Evolutionary conservation across 2,113 vertebrate species (phyloP), one percentile per base, ranked within the genome.

Genomic region (Craseonycteris thonglongyai): DNA sequence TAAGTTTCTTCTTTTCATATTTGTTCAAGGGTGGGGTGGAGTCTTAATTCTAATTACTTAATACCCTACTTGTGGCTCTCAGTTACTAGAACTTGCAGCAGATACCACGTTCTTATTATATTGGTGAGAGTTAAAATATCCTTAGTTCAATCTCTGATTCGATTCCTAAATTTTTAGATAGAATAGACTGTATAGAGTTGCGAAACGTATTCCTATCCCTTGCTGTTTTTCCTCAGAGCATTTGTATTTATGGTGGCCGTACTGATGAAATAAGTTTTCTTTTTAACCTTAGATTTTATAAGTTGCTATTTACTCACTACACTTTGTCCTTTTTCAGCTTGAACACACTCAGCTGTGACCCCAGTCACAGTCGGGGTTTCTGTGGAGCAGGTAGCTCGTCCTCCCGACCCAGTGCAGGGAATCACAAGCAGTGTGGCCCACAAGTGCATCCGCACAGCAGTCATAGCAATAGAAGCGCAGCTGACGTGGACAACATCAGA

Each of bases 331-430:
- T 96, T 86, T 98, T 56, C 97, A 99, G 99, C 98, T 99, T 99
- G 98, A 99, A 99, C 63, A 98, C 98, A 56, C 98, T 98, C 94
- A 97, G 98, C 95, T 98, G 98, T 8, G 99, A 99, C 90, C 97
- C 99, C 15, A 95, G 98, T 95, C 99, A 99, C 95, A 98, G 97
- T 91, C 99, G 99, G 98, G 99, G 98, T 54, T 97, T 98, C 79
- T 99, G 98, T 22, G 96, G 98, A 88, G 95, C 99, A 88, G 98
- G 98, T 66, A 95, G 98, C 79, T 98, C 99, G 0, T 97, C 98
- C 0, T 98, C 98, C 14, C 98, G 99, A 51, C 91, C 97, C 21
- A 26, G 92, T 45, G 94, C 98, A 71, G 98, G 98, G 85, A 98
- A 97, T 94, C 99, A 98, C 33, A 99, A 99, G 54, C 99, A 99